These are phyloP conservation scores for Lepus townsendii DNA, from an alignment of 2,797 vertebrate species.

Conservation along the genomic window DNA sequence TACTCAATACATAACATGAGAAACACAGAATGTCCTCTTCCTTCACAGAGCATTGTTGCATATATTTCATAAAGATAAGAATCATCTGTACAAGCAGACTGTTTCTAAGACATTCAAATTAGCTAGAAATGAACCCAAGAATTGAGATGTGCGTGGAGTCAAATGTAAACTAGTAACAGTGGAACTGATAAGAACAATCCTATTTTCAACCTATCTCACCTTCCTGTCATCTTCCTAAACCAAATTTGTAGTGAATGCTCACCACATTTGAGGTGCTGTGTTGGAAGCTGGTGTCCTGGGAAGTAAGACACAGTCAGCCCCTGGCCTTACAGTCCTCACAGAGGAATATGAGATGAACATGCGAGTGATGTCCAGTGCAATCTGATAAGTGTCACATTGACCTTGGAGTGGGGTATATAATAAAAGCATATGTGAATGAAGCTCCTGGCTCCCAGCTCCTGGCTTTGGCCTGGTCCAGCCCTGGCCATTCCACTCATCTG, in stretches of 20 bases:
- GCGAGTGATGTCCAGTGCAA: background rate
- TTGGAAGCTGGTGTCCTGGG: background rate
- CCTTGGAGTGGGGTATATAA: background rate
- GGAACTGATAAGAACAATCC: background rate
- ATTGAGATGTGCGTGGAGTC: background rate
- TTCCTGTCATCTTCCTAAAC: background rate
- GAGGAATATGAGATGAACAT: background rate
- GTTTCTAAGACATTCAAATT: background rate
- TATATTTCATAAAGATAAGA: background rate
- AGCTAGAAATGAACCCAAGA: background rate
- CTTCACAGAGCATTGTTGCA: background rate
- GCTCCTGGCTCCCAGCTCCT: no score
- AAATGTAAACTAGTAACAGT: background rate
- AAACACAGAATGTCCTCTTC: background rate
- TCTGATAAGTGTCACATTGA: fast-evolving
- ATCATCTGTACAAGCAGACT: background rate
- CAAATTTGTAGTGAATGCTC: background rate
- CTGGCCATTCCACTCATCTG: no score
- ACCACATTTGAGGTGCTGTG: background rate
- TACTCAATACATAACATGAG: background rate
- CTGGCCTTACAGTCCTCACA: background rate
- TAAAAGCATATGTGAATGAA: background rate
- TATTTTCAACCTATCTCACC: background rate
- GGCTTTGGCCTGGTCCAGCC: no score
- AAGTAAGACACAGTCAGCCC: background rate